A percentile compares a stretch with the other conserved stretches of the same genome.
Evolutionary conservation across 2,797 vertebrate genomes (phyloP).

Genomic region (Crocodylus rhombifer): DNA sequence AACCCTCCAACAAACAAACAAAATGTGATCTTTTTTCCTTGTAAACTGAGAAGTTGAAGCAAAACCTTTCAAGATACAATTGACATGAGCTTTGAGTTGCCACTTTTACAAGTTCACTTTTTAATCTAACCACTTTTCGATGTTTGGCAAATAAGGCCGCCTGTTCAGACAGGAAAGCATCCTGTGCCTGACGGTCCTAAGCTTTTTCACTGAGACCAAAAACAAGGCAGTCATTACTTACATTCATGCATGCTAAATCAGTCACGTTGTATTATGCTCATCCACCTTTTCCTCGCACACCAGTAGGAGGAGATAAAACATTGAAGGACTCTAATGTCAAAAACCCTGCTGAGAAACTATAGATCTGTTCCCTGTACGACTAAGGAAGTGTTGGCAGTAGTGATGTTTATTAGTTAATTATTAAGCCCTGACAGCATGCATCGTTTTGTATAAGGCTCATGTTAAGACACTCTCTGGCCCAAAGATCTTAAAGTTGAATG

Average conservation of each 20-base stretch:
- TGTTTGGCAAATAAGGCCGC: not conserved
- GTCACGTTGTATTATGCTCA: not conserved
- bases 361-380: not conserved
- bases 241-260: not conserved
- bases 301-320: not conserved
- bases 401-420: not conserved
- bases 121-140: fast-evolving
- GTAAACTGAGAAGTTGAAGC: not conserved
- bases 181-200: not conserved
- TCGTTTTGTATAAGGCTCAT: not conserved
- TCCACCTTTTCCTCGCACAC: not conserved
- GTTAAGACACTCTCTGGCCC: fast-evolving
- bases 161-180: fast-evolving
- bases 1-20: not conserved
- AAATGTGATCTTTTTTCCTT: not conserved
- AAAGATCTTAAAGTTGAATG: fast-evolving
- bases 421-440: not conserved
- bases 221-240: not conserved
- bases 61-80: not conserved
- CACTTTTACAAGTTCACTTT: not conserved
- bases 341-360: not conserved
- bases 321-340: fast-evolving
- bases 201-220: not conserved
- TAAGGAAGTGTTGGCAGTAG: not conserved
- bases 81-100: not conserved